Evolutionary conservation across 2,888 invertebrate genomes (phyloP).

Genomic region (Craniophora ligustri): DNA sequence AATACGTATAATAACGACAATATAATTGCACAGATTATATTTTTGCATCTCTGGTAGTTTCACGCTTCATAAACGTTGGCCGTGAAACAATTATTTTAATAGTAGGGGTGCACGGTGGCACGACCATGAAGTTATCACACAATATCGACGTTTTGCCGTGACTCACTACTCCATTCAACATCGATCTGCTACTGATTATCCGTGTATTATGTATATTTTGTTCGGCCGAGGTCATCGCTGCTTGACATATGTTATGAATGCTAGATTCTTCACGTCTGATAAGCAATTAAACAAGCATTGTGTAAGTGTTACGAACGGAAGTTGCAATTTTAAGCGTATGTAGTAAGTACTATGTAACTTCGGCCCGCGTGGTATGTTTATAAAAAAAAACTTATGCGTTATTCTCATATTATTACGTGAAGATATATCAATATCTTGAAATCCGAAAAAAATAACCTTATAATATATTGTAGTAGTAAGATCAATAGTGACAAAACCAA

Average conservation of each 20-base stretch:
- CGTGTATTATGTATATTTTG: conserved; percentile 17
- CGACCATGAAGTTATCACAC: conserved; percentile 2
- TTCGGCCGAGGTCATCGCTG: conserved; percentile 22
- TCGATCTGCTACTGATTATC: conserved; percentile 36
- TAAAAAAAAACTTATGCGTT: too few relatives aligned
- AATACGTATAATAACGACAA: conserved; percentile 14
- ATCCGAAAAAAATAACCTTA: too few relatives aligned
- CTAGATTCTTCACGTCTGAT: conserved; percentile 4
- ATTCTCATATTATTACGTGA: too few relatives aligned
- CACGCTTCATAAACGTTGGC: conserved; percentile 44
- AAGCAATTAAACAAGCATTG: not conserved
- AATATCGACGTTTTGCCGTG: conserved; percentile 36
- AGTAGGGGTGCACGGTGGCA: conserved; percentile 10
- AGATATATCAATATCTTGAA: too few relatives aligned
- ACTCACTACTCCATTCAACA: conserved; percentile 25
- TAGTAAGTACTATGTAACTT: too few relatives aligned
- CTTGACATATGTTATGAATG: conserved; percentile 14
- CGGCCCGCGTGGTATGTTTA: too few relatives aligned
- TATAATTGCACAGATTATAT: conserved; percentile 30
- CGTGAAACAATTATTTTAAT: conserved; percentile 51
- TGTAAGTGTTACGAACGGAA: not conserved
- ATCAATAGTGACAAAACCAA: too few relatives aligned
- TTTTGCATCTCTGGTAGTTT: conserved; percentile 42
- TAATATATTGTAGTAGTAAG: too few relatives aligned
- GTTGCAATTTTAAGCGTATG: not conserved